A percentile compares a stretch with the other conserved stretches of the same genome.
Evolutionary conservation across 2,113 vertebrate genomes (phyloP).

Genomic region (Ophiodon elongatus): DNA sequence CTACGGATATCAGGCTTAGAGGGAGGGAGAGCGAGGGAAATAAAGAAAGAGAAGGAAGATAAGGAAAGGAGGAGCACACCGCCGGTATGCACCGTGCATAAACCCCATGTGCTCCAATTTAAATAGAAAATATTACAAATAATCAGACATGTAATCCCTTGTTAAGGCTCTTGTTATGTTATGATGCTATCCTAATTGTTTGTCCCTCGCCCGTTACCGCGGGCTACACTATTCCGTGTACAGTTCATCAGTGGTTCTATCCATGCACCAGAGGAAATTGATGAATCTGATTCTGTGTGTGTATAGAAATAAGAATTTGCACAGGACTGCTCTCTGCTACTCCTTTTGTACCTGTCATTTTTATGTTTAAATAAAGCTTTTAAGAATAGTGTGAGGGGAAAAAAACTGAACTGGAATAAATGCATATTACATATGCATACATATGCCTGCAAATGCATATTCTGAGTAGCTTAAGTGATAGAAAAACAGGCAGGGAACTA

Average conservation of each 20-base stretch:
- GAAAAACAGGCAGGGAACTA: background rate
- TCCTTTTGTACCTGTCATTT: background rate
- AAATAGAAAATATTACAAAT: background rate
- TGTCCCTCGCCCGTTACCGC: too few relatives aligned
- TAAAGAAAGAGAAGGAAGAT: background rate
- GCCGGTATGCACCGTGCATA: background rate
- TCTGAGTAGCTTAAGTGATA: background rate
- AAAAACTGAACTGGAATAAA: too few relatives aligned
- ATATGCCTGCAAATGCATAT: too few relatives aligned
- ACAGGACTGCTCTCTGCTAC: background rate
- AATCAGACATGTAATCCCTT: background rate
- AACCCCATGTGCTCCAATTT: background rate
- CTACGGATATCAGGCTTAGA: slow-evolving; percentile 13
- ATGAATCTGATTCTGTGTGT: background rate
- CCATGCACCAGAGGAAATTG: background rate
- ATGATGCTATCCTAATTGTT: background rate
- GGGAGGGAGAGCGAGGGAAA: background rate
- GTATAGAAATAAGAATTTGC: background rate
- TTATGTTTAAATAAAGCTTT: background rate
- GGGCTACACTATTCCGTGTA: background rate
- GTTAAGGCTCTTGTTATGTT: background rate
- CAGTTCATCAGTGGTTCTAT: background rate
- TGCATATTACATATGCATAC: too few relatives aligned
- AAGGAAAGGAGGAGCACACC: background rate
- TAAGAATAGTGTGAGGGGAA: too few relatives aligned